Percentiles rank a stretch among this genome's conserved stretches.
Evolutionary conservation across 2,797 vertebrate species (phyloP).

Genomic region (Columba guinea): DNA sequence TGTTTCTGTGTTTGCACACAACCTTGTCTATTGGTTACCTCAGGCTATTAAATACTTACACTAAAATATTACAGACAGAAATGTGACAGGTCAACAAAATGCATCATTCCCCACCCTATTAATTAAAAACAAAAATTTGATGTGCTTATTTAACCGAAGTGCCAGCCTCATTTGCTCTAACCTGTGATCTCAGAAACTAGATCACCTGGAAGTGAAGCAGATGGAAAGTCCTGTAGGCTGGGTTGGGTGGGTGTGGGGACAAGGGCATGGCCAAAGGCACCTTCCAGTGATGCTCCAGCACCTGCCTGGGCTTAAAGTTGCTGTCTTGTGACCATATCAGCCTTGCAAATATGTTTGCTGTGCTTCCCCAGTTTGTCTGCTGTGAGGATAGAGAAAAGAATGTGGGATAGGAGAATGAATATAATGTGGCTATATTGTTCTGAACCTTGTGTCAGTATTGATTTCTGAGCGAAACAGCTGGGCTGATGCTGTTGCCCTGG

Average conservation of each 20-base stretch:
- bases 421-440: not conserved
- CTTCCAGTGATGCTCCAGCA: not conserved
- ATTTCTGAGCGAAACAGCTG: not conserved
- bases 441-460: not conserved
- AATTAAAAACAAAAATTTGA: rapidly evolving
- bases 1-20: not conserved
- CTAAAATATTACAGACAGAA: not conserved
- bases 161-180: not conserved
- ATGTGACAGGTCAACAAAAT: not conserved
- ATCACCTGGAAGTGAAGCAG: not conserved
- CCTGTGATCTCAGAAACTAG: not conserved
- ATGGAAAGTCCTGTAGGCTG: not conserved
- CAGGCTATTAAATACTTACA: not conserved
- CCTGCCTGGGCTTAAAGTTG: not conserved
- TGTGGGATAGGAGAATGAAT: not conserved
- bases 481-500: not conserved
- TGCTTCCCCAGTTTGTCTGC: not conserved
- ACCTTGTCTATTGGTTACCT: not conserved
- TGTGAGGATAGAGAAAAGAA: not conserved
- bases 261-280: not conserved
- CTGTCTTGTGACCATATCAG: not conserved
- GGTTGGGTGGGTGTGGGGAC: not conserved
- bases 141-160: not conserved
- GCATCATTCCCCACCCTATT: not conserved
- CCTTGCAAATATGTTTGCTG: rapidly evolving